These are phyloP conservation scores for Drymodes brunneopygia DNA, from an alignment of 2,113 vertebrate species.

Conservation along the genomic window DNA sequence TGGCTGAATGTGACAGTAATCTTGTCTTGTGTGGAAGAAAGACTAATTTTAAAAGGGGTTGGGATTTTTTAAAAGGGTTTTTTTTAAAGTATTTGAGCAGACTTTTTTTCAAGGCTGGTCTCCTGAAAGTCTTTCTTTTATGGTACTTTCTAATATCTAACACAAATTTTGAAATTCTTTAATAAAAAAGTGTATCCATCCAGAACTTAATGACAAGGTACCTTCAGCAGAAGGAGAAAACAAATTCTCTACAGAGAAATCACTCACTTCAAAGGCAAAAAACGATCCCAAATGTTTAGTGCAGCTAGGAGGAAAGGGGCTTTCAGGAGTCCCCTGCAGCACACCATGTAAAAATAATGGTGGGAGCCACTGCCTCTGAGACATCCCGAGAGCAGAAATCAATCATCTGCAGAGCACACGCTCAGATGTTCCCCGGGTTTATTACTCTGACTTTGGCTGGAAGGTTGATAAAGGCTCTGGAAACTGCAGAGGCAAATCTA, in stretches of 20 bases:
- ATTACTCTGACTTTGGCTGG: slow-evolving; percentile 52
- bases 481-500: slow-evolving; percentile 31
- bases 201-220: neutral
- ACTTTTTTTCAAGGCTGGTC: neutral
- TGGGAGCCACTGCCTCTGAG: slow-evolving; percentile 23
- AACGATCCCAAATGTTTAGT: neutral
- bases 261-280: neutral
- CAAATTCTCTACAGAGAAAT: neutral
- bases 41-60: neutral
- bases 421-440: slow-evolving; percentile 40
- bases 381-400: neutral
- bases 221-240: neutral
- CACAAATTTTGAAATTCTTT: neutral
- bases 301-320: neutral
- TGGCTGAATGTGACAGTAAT: neutral
- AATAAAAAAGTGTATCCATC: neutral
- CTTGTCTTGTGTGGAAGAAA: neutral
- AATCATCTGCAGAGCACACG: slow-evolving; percentile 49
- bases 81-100: neutral
- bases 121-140: neutral
- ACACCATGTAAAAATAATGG: neutral
- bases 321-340: neutral
- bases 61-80: neutral
- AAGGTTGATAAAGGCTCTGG: slow-evolving; percentile 53
- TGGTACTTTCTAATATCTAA: neutral